phyloP scores from a whole-genome alignment of 2,113 vertebrate species.

The Numida meleagris region DNA sequence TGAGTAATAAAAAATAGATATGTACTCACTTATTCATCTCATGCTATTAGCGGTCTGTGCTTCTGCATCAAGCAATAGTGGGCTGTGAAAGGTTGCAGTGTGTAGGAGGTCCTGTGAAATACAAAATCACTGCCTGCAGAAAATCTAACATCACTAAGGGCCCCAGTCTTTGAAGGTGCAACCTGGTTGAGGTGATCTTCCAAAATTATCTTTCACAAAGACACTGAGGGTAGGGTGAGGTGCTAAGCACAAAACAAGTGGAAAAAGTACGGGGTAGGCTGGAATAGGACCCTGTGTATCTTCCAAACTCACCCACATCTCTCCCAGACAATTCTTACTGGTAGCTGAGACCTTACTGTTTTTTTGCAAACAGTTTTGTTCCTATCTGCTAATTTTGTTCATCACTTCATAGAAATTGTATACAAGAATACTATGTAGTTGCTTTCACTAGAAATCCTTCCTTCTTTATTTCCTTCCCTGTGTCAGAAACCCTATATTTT shows the following conservation, averaged over 20 bases:
- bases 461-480: neutral
- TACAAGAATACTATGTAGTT: neutral
- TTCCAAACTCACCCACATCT: neutral
- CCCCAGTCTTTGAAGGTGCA: neutral
- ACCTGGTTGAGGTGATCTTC: neutral
- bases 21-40: neutral
- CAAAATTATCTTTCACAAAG: neutral
- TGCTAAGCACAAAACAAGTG: neutral
- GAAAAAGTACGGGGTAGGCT: neutral
- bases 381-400: neutral
- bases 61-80: neutral
- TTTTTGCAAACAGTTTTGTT: neutral
- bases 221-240: neutral
- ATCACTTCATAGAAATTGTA: neutral
- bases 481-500: neutral
- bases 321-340: neutral
- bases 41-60: neutral
- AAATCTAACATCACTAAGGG: neutral
- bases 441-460: neutral
- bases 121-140: neutral
- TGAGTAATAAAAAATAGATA: conserved; percentile 32
- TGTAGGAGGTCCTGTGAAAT: neutral
- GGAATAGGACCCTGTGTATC: neutral
- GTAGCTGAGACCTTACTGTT: neutral
- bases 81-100: neutral